Evolutionary conservation across 2,888 invertebrate species (phyloP), one percentile per base, ranked within the genome.

Genomic region (Meliscaeva auricollis): DNA sequence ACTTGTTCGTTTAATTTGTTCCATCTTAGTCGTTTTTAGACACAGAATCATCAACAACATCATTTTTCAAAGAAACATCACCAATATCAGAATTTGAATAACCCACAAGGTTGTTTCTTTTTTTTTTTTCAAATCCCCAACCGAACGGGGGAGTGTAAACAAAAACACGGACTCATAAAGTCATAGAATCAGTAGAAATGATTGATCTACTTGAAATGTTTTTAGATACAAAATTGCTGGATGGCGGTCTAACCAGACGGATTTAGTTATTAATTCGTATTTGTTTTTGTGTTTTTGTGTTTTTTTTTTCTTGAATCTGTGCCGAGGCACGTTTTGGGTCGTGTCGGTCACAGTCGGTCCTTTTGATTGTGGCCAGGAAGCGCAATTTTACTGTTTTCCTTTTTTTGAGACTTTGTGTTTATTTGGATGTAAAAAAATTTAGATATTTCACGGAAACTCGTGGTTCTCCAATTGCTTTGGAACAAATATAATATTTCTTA

Each of bases 191-290:
- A 56, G 68, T 30, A 76, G 69, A 85, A 81, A 85, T 85, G 85
- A 85, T 85, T 85, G 85, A 85, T 85, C 85, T 85, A 85, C 76
- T 85, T 85, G 85, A 85, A 85, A 85, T 85, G 81, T 85, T 85
- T n/a, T 85, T 85, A 80, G 76, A 85, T 85, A 85, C 85, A 85
- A 68, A 72, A 76, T 41, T 38, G 8, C 11, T 8, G 32, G 72
- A 56, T 76, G 76, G 62, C 85, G 85, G 85, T 81, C 69, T 76
- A 64, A 85, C 85, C 85, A 81, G 85, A 52, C 69, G 72, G 76
- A 77, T 69, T 85, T 73, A 76, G 76, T 76, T 81, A 81, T 85
- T 85, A 76, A 80, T 46, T 76, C 68, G 46, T 72, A 50, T 70
- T 80, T 66, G 70, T 76, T 62, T 56, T 73, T 73, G n/a, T 17